A percentile compares a stretch with the other conserved stretches of the same genome.
Evolutionary conservation across 2,113 vertebrate genomes (phyloP).

Genomic region (Prunella himalayana): DNA sequence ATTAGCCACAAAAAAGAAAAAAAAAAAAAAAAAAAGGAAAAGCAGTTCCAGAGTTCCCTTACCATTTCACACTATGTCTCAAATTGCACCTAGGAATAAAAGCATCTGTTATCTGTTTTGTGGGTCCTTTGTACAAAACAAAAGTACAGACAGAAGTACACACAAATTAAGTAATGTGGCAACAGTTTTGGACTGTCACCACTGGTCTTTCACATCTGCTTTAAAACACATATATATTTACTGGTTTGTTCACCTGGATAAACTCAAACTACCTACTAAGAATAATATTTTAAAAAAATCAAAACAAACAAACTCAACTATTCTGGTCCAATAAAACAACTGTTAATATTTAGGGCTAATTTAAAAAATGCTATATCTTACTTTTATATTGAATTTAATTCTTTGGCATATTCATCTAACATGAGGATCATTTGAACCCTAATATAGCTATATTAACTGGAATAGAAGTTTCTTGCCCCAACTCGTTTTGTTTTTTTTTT

Average conservation of each 20-base stretch:
- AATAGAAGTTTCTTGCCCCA: neutral
- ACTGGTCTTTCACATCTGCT: neutral
- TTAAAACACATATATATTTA: neutral
- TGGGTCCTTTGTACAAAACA: neutral
- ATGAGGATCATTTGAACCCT: neutral
- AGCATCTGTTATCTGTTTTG: neutral
- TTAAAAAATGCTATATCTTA: neutral
- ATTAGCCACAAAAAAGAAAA: neutral
- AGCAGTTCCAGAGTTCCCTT: neutral
- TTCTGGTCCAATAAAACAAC: neutral
- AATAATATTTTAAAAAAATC: neutral
- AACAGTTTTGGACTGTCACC: neutral
- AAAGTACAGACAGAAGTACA: neutral
- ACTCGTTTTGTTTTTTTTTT: accelerated
- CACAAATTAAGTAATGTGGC: neutral
- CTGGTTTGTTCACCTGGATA: neutral
- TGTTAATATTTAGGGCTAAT: neutral
- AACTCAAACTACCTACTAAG: neutral
- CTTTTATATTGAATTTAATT: neutral
- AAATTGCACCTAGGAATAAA: neutral
- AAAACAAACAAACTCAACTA: neutral
- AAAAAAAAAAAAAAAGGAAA: neutral
- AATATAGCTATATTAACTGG: neutral
- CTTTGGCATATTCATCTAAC: neutral
- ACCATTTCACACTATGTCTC: neutral